Percentiles rank a stretch among this genome's conserved stretches.
Evolutionary conservation across 2,113 vertebrate species (phyloP).

Genomic region (Fulica atra): DNA sequence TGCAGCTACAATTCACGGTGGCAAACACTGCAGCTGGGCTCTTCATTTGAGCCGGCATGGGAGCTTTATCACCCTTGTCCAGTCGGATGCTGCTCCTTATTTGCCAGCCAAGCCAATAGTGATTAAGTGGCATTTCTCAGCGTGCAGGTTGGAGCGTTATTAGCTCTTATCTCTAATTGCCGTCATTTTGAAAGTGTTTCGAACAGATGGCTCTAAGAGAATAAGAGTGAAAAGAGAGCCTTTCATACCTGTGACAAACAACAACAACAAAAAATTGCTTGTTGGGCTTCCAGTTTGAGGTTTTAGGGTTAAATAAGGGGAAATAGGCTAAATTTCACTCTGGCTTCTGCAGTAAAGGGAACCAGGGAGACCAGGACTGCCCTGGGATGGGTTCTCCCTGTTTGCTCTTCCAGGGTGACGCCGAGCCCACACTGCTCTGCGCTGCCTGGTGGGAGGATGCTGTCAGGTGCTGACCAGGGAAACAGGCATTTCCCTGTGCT

Average conservation of each 20-base stretch:
- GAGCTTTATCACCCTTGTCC: slow-evolving; percentile 57
- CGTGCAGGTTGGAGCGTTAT: slow-evolving; percentile 47
- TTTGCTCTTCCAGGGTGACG: neutral
- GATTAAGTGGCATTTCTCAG: slow-evolving; percentile 56
- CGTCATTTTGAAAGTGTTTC: neutral
- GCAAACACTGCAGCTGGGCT: slow-evolving; percentile 63
- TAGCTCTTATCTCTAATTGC: slow-evolving; percentile 60
- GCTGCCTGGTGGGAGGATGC: neutral
- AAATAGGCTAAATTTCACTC: neutral
- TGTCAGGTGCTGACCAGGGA: neutral
- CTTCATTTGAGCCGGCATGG: slow-evolving; percentile 21
- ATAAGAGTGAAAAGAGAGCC: neutral
- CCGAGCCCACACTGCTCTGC: accelerated
- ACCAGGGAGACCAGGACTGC: neutral
- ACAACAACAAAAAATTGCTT: neutral
- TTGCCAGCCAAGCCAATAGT: slow-evolving; percentile 26
- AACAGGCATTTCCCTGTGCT: neutral
- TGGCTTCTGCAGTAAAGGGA: neutral
- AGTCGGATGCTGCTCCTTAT: slow-evolving; percentile 20
- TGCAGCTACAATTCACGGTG: slow-evolving; percentile 61
- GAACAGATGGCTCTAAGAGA: slow-evolving; percentile 47
- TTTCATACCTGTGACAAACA: slow-evolving; percentile 37
- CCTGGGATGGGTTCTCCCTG: neutral
- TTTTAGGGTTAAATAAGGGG: neutral
- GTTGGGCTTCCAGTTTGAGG: neutral